Conservation (phyloP, 2,113 vertebrate genomes). For the Myotis davidii region DNA sequence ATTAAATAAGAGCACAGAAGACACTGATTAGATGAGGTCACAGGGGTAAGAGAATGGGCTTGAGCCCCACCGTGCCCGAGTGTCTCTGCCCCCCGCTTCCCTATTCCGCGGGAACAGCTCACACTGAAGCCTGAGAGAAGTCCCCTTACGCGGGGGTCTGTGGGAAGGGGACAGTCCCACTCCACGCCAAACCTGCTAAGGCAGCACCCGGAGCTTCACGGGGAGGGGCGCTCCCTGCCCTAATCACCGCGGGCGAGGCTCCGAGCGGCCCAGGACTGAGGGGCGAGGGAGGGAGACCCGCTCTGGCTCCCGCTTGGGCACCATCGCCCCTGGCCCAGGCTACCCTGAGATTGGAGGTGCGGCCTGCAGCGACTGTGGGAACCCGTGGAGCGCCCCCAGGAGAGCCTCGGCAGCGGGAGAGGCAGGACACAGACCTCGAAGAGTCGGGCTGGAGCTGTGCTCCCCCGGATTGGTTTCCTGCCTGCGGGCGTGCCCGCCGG, state of each 20-base stretch:
- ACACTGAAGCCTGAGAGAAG: background rate
- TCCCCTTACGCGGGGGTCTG: background rate
- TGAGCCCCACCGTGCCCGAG: background rate
- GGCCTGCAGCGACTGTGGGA: accelerated
- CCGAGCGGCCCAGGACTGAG: background rate
- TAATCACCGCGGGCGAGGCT: background rate
- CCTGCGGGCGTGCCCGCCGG: accelerated
- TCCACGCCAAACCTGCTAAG: background rate
- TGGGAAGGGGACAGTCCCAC: background rate
- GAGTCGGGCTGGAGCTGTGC: background rate
- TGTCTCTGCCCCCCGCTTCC: background rate
- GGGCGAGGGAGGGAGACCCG: accelerated
- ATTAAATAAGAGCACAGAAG: background rate
- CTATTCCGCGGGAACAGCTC: background rate
- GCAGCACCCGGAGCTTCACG: background rate
- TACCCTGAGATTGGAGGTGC: background rate
- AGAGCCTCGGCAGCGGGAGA: accelerated
- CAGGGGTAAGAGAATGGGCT: background rate
- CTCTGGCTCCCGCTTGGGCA: accelerated
- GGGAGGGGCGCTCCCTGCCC: background rate
- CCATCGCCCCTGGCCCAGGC: background rate
- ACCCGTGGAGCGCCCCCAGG: too few relatives aligned
- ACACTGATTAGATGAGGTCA: background rate
- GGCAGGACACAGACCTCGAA: accelerated
- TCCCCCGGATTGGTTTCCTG: background rate